Percentiles rank a stretch among this genome's conserved stretches.
These are phyloP conservation scores for Hipposideros larvatus DNA, from an alignment of 2,797 vertebrate genomes.

Conservation along the genomic window DNA sequence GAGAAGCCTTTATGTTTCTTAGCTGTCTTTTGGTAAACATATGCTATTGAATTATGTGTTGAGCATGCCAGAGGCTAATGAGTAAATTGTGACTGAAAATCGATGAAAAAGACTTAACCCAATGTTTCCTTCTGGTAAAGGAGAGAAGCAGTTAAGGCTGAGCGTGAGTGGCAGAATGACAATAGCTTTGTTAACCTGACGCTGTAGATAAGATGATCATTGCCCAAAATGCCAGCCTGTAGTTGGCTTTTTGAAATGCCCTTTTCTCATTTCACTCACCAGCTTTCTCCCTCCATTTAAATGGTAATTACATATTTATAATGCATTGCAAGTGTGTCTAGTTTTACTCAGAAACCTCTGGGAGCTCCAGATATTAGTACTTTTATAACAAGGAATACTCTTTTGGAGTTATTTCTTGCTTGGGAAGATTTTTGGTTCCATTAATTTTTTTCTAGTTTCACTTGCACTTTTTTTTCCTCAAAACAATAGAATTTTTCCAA, in stretches of 20 bases:
- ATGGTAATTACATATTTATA: constrained; percentile 90
- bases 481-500: neutral
- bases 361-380: constrained; percentile 79
- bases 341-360: constrained; percentile 82
- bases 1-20: constrained; percentile 56
- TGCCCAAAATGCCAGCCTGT: constrained; percentile 82
- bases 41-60: constrained; percentile 63
- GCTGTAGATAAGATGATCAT: constrained; percentile 81
- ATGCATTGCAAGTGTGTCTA: constrained; percentile 85
- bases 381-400: constrained; percentile 62
- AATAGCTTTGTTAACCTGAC: constrained; percentile 85
- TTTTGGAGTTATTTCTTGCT: constrained; percentile 4
- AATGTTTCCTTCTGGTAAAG: constrained; percentile 8
- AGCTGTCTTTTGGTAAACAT: constrained; percentile 65
- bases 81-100: constrained; percentile 77
- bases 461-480: neutral
- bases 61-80: constrained; percentile 68
- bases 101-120: constrained; percentile 68
- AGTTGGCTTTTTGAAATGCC: constrained; percentile 79
- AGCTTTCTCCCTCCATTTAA: constrained; percentile 87
- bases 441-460: constrained; percentile 22
- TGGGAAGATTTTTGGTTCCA: constrained; percentile 19
- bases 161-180: constrained; percentile 81
- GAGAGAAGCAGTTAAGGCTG: constrained; percentile 68
- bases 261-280: constrained; percentile 82